phyloP scores from a whole-genome alignment of 2,113 vertebrate species.

The Micronisus gabar region DNA sequence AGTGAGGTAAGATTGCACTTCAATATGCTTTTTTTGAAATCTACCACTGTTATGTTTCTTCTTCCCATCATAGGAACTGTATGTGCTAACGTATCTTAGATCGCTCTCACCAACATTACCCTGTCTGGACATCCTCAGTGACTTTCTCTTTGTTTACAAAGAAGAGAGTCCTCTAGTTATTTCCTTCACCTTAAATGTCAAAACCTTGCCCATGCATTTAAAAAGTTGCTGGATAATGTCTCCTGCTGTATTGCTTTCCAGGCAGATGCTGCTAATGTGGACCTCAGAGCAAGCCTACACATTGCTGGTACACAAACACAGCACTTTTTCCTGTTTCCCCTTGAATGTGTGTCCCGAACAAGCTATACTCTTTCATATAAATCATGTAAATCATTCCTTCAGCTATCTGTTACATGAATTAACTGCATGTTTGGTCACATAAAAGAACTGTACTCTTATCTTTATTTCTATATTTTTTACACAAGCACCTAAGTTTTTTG shows the following conservation, averaged over 20 bases:
- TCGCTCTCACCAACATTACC: fast-evolving
- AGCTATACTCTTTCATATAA: background rate
- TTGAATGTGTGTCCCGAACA: background rate
- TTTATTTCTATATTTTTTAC: background rate
- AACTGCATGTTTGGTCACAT: background rate
- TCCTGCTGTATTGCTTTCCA: background rate
- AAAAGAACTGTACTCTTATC: background rate
- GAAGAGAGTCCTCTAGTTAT: background rate
- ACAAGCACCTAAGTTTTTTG: background rate
- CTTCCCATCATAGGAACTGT: background rate
- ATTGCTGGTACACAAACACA: background rate
- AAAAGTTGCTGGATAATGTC: background rate
- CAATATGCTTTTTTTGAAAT: background rate
- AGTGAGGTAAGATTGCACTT: background rate
- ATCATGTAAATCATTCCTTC: background rate
- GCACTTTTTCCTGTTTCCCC: background rate
- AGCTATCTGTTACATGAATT: background rate
- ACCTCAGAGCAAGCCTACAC: background rate
- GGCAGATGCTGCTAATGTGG: background rate
- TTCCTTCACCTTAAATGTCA: background rate
- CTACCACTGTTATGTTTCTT: background rate
- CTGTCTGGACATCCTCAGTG: background rate
- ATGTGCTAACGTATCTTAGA: background rate
- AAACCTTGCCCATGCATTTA: background rate
- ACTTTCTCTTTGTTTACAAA: background rate